Evolutionary conservation across 2,797 vertebrate genomes (phyloP), one percentile per base, ranked within the genome.

Genomic region (Chelmon rostratus): DNA sequence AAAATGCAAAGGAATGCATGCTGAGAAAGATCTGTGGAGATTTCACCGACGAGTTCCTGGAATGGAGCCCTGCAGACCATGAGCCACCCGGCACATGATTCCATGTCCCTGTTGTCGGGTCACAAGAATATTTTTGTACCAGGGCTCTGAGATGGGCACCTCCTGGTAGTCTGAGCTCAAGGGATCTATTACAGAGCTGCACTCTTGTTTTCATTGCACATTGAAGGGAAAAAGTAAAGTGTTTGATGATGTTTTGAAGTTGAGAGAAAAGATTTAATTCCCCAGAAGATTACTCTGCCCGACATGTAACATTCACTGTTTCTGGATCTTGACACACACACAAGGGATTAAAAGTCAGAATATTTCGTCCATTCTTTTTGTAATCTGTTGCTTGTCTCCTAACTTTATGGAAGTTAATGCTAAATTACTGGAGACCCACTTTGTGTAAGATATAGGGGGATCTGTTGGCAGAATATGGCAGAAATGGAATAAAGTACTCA

Each of bases 41-140:
- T 46, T 42, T 59, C 38, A 63, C 35, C 6, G 59, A 84, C 68
- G n/a, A 61, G 28, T 57, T 74, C 61, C 66, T 83, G 80, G 37
- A 84, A 82, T 80, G 35, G 81, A 76, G 53, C 73, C 56, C 19
- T 68, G 68, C 59, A 68, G 64, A 57, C 44, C 33, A 4, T n/a
- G 67, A 85, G 50, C 13, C 50, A n/a, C 12, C 40, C 28, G 44
- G 46, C 72, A 80, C 71, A 53, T 64, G 67, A 73, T 53, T 58
- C 33, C 40, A 5, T 38, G 46, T 47, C 72, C 35, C 62, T 46
- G 59, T n/a, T 74, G 8, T 9, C 2, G 54, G 28, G 50, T 74
- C 40, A 40, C 33, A 8, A 15, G 62, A 69, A 71, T 49, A 65
- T 64, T 79, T 62, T 33, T 62, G 19, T 65, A 33, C 44, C 57